phyloP scores from a whole-genome alignment of 2,888 invertebrate species.

The Sicus ferrugineus region DNA sequence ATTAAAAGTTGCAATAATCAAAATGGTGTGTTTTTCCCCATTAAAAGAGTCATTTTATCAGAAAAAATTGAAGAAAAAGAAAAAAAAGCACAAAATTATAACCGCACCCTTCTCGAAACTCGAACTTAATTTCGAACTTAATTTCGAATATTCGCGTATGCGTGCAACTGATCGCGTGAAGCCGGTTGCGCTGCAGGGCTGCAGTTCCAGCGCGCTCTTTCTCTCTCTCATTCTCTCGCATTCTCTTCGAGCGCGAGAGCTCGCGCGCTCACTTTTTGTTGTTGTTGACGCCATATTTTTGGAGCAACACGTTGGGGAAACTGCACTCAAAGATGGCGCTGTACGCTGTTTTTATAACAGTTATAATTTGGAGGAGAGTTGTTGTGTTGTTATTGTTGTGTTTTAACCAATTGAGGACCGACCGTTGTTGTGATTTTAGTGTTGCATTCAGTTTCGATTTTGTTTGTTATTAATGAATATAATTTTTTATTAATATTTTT shows the following conservation, averaged over 20 bases:
- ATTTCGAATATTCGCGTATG: conserved; percentile 16
- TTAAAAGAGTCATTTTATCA: background rate
- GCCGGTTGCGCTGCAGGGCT: background rate
- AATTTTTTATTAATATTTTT: too few relatives aligned
- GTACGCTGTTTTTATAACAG: conserved; percentile 13
- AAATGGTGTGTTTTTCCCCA: conserved; percentile 4
- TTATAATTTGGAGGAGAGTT: conserved; percentile 1
- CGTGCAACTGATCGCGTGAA: background rate
- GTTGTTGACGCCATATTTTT: background rate
- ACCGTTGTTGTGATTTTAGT: too few relatives aligned
- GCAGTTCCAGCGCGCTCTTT: too few relatives aligned
- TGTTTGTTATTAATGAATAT: too few relatives aligned
- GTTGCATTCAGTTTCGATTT: too few relatives aligned
- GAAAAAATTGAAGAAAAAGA: background rate
- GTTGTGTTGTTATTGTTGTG: background rate
- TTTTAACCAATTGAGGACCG: too few relatives aligned
- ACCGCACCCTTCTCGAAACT: background rate
- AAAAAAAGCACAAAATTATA: background rate
- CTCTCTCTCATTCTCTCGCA: background rate
- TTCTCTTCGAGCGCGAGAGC: background rate
- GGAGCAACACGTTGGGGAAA: conserved; percentile 24
- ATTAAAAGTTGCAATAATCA: conserved; percentile 25
- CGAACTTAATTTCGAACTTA: background rate
- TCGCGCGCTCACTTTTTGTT: background rate
- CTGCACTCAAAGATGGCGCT: conserved; percentile 15